Conservation (phyloP, 2,113 vertebrate species). For the Cyprinodon tularosa region DNA sequence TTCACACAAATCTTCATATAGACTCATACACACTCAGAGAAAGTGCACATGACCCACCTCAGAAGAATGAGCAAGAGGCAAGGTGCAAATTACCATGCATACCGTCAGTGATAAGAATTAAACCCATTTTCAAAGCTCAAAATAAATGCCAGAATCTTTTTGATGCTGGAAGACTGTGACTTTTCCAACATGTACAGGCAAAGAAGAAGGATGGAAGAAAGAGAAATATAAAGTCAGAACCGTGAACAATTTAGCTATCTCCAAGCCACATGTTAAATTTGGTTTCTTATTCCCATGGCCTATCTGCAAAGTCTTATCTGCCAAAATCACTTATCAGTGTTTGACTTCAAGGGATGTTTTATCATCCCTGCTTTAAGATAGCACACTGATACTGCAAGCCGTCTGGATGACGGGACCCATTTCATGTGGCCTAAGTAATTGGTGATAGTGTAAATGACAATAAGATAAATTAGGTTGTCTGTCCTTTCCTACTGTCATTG, state of each 20-base stretch:
- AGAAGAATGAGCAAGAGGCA: conserved; percentile 47
- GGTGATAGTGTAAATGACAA: conserved; percentile 37
- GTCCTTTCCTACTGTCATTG: conserved; percentile 13
- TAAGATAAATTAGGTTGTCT: conserved; percentile 28
- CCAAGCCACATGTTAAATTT: conserved; percentile 52
- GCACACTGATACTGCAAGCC: conserved; percentile 43
- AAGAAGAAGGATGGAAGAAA: conserved; percentile 47
- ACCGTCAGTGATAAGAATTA: conserved; percentile 68
- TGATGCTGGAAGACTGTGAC: conserved; percentile 66
- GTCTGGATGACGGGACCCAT: conserved; percentile 35
- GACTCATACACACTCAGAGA: conserved; percentile 2
- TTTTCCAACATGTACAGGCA: conserved; percentile 58
- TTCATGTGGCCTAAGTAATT: conserved; percentile 44
- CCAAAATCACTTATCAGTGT: conserved; percentile 59
- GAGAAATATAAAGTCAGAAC: conserved; percentile 56
- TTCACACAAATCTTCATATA: conserved; percentile 46
- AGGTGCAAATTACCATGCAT: conserved; percentile 68
- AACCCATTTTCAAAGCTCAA: conserved; percentile 71
- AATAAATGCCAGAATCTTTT: conserved; percentile 75
- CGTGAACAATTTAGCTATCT: conserved; percentile 69
- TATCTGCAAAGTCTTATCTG: conserved; percentile 56
- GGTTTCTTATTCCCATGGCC: conserved; percentile 47
- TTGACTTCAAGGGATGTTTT: conserved; percentile 65
- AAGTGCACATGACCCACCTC: conserved; percentile 44
- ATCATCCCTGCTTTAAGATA: conserved; percentile 54